A percentile compares a stretch with the other conserved stretches of the same genome.
Conservation (phyloP, 2,113 vertebrate species). For the Heptranchias perlo region DNA sequence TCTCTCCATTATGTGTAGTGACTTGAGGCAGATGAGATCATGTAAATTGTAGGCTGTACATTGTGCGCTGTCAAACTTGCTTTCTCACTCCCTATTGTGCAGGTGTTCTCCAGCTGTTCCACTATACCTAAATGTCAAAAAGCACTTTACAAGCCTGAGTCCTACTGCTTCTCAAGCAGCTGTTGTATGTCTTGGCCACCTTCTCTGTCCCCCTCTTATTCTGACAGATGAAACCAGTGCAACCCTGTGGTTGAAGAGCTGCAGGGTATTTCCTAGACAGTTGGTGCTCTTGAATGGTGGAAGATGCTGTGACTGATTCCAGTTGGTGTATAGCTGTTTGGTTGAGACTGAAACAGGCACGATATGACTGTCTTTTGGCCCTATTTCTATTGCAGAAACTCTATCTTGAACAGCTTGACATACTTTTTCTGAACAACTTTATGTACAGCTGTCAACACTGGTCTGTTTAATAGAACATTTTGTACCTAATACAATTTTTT, state of each 20-base stretch:
- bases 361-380: neutral
- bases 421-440: neutral
- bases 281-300: neutral
- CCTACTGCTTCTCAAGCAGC: neutral
- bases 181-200: neutral
- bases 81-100: constrained; percentile 21
- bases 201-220: neutral
- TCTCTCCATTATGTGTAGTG: constrained; percentile 24
- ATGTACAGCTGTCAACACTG: neutral
- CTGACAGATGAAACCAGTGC: neutral
- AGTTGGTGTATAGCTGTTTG: neutral
- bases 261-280: neutral
- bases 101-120: constrained; percentile 17
- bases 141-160: constrained; percentile 17
- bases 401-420: neutral
- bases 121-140: neutral
- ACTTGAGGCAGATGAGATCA: constrained; percentile 7
- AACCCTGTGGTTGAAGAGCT: neutral
- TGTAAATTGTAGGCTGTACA: constrained; percentile 35
- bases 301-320: neutral
- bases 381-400: neutral
- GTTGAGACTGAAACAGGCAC: neutral
- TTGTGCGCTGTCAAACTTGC: neutral
- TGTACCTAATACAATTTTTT: constrained; percentile 3
- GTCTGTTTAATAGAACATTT: neutral